Percentiles rank a stretch among this genome's conserved stretches.
These are phyloP conservation scores for Pao palembangensis DNA, from an alignment of 2,113 vertebrate genomes.

Conservation along the genomic window DNA sequence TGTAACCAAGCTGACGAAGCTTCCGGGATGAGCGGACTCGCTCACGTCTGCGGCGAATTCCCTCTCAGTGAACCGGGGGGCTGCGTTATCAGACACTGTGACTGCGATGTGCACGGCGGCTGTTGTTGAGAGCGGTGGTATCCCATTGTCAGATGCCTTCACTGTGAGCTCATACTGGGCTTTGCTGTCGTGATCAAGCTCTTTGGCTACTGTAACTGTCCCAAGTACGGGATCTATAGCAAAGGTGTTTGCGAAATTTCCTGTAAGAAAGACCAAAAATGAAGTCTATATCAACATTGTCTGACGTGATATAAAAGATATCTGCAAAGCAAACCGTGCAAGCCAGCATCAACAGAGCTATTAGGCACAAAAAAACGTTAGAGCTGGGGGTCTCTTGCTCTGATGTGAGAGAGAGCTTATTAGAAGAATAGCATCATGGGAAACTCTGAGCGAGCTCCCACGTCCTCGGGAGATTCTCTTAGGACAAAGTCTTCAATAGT, in stretches of 20 bases:
- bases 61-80: conserved; percentile 84
- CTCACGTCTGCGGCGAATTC: conserved; percentile 89
- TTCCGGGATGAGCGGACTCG: conserved; percentile 79
- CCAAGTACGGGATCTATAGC: conserved; percentile 87
- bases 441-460: conserved; percentile 62
- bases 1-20: conserved; percentile 84
- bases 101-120: conserved; percentile 81
- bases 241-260: conserved; percentile 93
- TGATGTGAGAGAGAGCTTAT: conserved; percentile 65
- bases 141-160: conserved; percentile 88
- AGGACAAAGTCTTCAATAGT: conserved; percentile 56
- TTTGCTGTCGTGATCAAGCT: conserved; percentile 85
- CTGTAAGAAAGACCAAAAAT: conserved; percentile 64
- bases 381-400: conserved; percentile 56
- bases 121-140: conserved; percentile 80
- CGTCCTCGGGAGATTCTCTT: conserved; percentile 38
- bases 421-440: conserved; percentile 71
- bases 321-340: background rate
- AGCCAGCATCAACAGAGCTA: background rate
- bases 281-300: background rate
- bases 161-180: conserved; percentile 84
- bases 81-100: conserved; percentile 90
- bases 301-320: background rate
- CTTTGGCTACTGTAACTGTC: conserved; percentile 85
- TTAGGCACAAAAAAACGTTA: conserved; percentile 7